Evolutionary conservation across 2,888 invertebrate species (phyloP).

Genomic region (Ophraella communa): DNA sequence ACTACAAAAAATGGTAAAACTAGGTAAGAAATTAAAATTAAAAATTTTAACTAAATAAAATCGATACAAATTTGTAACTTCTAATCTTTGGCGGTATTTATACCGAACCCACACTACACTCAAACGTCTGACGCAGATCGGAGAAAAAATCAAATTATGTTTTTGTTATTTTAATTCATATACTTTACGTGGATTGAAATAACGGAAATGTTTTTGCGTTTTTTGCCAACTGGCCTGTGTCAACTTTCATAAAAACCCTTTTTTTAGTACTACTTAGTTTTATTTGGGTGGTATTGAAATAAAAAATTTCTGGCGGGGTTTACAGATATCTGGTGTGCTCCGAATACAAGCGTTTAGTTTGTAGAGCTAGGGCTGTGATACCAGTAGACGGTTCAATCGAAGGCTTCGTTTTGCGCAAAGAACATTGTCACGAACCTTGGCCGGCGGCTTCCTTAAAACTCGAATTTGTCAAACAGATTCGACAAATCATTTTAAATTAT

Average conservation of each 20-base stretch:
- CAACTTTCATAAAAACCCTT: no score
- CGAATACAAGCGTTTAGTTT: constrained; percentile 46
- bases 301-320: neutral
- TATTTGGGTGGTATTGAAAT: neutral
- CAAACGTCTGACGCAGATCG: no score
- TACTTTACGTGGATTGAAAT: constrained; percentile 2
- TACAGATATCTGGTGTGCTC: constrained; percentile 47
- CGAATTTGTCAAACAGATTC: constrained; percentile 46
- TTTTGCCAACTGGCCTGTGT: no score
- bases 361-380: constrained; percentile 46
- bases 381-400: constrained; percentile 38
- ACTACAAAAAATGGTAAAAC: constrained; percentile 41
- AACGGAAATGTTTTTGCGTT: neutral
- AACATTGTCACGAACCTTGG: constrained; percentile 46
- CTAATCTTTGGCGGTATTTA: no score
- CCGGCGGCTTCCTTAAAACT: constrained; percentile 42
- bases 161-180: neutral
- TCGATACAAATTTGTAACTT: no score
- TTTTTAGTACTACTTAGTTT: no score
- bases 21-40: constrained; percentile 41
- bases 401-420: constrained; percentile 40
- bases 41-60: no score
- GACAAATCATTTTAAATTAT: constrained; percentile 35
- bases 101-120: no score
- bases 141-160: neutral